Conservation (phyloP, 2,113 vertebrate genomes). For the Australoheros scitulus region DNA sequence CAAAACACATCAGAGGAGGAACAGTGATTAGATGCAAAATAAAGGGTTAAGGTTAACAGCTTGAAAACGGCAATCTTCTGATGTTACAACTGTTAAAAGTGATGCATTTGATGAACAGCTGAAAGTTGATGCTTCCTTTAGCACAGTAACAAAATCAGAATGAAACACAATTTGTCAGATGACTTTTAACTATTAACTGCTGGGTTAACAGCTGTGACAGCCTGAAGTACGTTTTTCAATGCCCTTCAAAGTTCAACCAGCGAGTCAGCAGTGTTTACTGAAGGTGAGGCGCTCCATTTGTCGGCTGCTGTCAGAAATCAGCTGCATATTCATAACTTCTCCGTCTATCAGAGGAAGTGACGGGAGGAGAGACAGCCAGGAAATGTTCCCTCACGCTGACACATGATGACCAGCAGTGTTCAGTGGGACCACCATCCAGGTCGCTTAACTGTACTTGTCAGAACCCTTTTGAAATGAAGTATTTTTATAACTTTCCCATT, state of each 20-base stretch:
- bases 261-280: neutral
- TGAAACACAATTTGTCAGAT: neutral
- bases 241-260: neutral
- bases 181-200: neutral
- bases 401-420: neutral
- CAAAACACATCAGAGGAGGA: constrained; percentile 35
- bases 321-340: constrained; percentile 55
- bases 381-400: neutral
- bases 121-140: neutral
- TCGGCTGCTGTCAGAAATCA: constrained; percentile 38
- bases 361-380: constrained; percentile 1
- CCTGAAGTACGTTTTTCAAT: neutral
- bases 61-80: neutral
- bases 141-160: neutral
- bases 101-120: neutral
- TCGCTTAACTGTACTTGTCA: neutral
- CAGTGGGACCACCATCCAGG: neutral
- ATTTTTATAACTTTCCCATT: neutral
- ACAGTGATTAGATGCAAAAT: neutral
- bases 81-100: constrained; percentile 13
- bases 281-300: constrained; percentile 49
- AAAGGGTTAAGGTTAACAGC: constrained; percentile 8
- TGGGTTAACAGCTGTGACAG: neutral
- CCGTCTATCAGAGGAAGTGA: constrained; percentile 40
- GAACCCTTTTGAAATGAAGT: neutral